Conservation (phyloP, 2,888 invertebrate genomes). For the Plebejus melissa region DNA sequence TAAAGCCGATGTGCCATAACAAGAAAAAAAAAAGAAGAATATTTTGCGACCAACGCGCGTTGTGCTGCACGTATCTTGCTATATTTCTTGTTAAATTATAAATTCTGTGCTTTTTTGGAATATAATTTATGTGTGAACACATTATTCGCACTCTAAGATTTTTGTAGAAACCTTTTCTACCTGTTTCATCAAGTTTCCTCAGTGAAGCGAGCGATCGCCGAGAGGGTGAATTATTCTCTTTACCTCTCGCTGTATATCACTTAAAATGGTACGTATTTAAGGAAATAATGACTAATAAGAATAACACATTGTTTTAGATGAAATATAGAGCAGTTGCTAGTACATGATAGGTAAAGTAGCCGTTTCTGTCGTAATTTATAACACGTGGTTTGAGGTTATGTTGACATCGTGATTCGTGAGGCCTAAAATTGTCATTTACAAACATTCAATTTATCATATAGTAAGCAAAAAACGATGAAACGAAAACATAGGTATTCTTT, state of each 20-base stretch:
- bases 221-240: constrained; percentile 56
- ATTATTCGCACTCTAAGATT: neutral
- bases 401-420: constrained; percentile 34
- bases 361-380: constrained; percentile 1
- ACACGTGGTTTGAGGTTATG: constrained; percentile 45
- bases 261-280: constrained; percentile 58
- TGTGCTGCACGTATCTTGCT: neutral
- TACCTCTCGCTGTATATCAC: neutral
- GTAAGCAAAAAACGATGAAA: neutral
- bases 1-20: too few species aligned
- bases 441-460: neutral
- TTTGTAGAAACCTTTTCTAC: neutral
- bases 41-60: neutral
- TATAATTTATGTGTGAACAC: neutral
- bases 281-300: neutral
- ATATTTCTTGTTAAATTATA: too few species aligned
- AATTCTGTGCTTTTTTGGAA: neutral
- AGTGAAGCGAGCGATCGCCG: constrained; percentile 78
- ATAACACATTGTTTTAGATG: neutral
- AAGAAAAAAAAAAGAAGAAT: neutral
- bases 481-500: constrained; percentile 14
- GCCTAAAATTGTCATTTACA: constrained; percentile 21
- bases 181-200: constrained; percentile 48
- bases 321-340: neutral
- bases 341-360: neutral